A percentile compares a stretch with the other conserved stretches of the same genome.
phyloP scores from a whole-genome alignment of 2,797 vertebrate genomes.

The Xiphophorus birchmanni region DNA sequence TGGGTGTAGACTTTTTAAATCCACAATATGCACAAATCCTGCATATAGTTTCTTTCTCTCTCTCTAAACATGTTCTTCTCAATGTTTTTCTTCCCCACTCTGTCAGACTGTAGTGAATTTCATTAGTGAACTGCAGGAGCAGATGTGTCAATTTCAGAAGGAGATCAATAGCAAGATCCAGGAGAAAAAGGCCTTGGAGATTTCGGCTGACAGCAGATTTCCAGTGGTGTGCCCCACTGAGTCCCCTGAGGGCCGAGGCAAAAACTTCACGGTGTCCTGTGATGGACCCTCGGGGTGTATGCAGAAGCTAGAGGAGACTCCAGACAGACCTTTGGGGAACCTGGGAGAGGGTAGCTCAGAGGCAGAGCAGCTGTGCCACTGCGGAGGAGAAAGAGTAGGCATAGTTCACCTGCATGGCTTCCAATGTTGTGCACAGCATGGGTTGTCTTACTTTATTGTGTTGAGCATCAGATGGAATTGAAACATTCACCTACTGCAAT shows the following conservation, averaged over 20 bases:
- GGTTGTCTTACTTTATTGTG: conserved; percentile 27
- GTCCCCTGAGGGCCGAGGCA: conserved; percentile 55
- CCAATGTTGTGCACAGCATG: conserved; percentile 54
- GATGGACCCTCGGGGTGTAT: conserved; percentile 47
- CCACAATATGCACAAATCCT: conserved; percentile 4
- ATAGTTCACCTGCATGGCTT: conserved; percentile 69
- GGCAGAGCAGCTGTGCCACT: conserved; percentile 77
- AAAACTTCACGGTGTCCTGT: conserved; percentile 41
- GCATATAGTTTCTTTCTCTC: conserved; percentile 19
- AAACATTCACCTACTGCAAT: conserved; percentile 14
- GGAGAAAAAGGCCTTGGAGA: conserved; percentile 88
- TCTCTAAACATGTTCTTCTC: conserved; percentile 52
- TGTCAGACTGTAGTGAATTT: conserved; percentile 95
- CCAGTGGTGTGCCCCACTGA: conserved; percentile 48
- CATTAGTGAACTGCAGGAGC: conserved; percentile 97
- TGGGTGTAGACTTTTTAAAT: neutral
- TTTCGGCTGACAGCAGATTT: conserved; percentile 68
- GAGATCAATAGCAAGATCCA: conserved; percentile 96
- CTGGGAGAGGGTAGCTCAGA: conserved; percentile 72
- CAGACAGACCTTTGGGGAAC: conserved; percentile 52
- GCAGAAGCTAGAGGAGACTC: conserved; percentile 56
- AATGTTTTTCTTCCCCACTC: conserved; percentile 40
- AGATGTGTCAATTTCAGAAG: conserved; percentile 97
- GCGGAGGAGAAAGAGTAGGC: conserved; percentile 88
- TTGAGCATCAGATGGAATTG: conserved; percentile 17